These are phyloP conservation scores for Otocyon megalotis DNA, from an alignment of 2,113 vertebrate genomes.

Conservation along the genomic window DNA sequence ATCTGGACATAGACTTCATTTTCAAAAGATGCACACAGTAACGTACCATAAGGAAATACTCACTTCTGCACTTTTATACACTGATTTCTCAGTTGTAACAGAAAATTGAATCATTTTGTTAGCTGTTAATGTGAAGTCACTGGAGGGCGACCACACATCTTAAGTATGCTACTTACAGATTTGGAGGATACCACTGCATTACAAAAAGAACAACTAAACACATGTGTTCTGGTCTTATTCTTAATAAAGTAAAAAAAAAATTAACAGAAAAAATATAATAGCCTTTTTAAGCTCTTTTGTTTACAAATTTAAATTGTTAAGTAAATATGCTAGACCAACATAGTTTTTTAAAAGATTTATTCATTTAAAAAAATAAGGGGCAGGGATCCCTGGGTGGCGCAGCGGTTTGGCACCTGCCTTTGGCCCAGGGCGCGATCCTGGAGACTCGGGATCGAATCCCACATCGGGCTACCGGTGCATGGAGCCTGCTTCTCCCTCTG, in stretches of 20 bases:
- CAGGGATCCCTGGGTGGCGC: too few relatives aligned
- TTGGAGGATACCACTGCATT: not conserved
- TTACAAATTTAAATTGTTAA: constrained; percentile 49
- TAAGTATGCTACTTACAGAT: not conserved
- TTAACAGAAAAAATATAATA: not conserved
- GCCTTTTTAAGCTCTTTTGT: not conserved
- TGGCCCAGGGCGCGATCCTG: too few relatives aligned
- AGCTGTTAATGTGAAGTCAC: constrained; percentile 17
- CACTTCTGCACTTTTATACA: constrained; percentile 45
- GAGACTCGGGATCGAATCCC: too few relatives aligned
- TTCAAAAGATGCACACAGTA: not conserved
- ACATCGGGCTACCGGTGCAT: too few relatives aligned
- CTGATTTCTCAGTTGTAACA: constrained; percentile 41
- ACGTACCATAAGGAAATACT: not conserved
- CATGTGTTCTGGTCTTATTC: not conserved
- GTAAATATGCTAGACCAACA: not conserved
- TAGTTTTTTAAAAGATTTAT: not conserved
- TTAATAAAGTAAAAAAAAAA: constrained; percentile 38
- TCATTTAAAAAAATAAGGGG: not conserved
- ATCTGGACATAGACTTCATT: constrained; percentile 7
- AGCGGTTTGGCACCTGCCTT: too few relatives aligned
- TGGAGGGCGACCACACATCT: not conserved
- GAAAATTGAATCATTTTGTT: constrained; percentile 46
- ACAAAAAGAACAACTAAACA: not conserved
- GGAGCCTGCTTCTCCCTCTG: too few relatives aligned